These are phyloP conservation scores for Xanthostigma xanthostigma DNA, from an alignment of 2,888 invertebrate species.

Conservation along the genomic window DNA sequence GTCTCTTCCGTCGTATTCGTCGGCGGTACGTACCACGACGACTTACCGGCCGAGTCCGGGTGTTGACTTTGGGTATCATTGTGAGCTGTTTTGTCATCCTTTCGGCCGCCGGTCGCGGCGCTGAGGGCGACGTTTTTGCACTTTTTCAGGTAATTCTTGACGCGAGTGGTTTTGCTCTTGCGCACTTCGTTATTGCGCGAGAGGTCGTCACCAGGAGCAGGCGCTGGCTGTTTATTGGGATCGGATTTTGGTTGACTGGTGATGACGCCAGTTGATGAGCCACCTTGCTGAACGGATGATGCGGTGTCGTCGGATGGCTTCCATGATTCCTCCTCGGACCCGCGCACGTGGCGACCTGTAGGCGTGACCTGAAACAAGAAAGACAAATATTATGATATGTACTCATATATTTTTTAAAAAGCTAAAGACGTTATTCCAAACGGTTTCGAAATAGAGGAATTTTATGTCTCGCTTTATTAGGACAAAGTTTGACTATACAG, in stretches of 20 bases:
- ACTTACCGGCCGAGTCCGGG: constrained; percentile 10
- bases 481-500: too few species aligned
- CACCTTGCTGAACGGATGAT: neutral
- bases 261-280: neutral
- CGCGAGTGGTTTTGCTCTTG: constrained; percentile 35
- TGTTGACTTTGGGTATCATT: neutral
- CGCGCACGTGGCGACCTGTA: constrained; percentile 22
- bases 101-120: neutral
- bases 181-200: constrained; percentile 28
- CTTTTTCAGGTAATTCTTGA: constrained; percentile 35
- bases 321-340: constrained; percentile 29
- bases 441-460: too few species aligned
- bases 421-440: too few species aligned
- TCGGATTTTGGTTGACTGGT: neutral
- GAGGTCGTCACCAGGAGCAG: constrained; percentile 19
- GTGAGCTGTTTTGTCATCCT: neutral
- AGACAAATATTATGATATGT: neutral
- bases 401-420: neutral
- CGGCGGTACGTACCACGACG: constrained; percentile 21
- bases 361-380: constrained; percentile 27
- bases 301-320: constrained; percentile 22
- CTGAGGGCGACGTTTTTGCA: constrained; percentile 33
- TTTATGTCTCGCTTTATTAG: too few species aligned
- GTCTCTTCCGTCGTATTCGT: constrained; percentile 11
- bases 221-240: constrained; percentile 2